These are phyloP conservation scores for Sebastes cheni DNA, from an alignment of 2,797 vertebrate genomes.

Conservation along the genomic window DNA sequence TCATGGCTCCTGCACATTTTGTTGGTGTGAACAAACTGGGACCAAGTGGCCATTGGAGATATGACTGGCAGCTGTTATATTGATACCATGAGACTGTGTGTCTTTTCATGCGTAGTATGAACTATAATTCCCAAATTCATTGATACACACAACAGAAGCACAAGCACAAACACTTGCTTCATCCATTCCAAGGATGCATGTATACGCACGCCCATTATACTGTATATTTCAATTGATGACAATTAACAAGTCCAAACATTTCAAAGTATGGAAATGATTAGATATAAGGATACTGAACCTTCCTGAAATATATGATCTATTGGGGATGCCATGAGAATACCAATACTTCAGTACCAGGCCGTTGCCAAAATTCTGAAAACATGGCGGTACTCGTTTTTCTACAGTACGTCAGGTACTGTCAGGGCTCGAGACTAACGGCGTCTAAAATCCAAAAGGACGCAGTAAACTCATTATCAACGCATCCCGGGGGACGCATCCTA, in stretches of 20 bases:
- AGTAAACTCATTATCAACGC: too few relatives aligned
- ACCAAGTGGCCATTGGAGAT: conserved; percentile 7
- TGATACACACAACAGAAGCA: neutral
- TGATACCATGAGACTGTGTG: neutral
- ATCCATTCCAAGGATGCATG: neutral
- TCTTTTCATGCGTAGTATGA: neutral
- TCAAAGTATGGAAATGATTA: too few relatives aligned
- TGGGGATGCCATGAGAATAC: neutral
- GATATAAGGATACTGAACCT: too few relatives aligned
- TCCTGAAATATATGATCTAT: neutral
- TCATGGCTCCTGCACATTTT: neutral
- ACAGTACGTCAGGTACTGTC: too few relatives aligned
- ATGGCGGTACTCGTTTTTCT: too few relatives aligned
- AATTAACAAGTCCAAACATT: too few relatives aligned
- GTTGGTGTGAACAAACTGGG: conserved; percentile 7
- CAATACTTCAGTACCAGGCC: rapidly evolving
- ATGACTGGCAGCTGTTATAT: conserved; percentile 25
- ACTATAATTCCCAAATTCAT: neutral
- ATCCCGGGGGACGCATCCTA: neutral
- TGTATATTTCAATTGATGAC: too few relatives aligned
- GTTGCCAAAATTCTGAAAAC: too few relatives aligned
- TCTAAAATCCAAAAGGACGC: too few relatives aligned
- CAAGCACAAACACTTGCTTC: neutral
- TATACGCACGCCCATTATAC: too few relatives aligned
- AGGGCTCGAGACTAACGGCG: too few relatives aligned